Percentiles rank a stretch among this genome's conserved stretches.
Conservation (phyloP, 2,113 vertebrate genomes). For the Aleadryas rufinucha region DNA sequence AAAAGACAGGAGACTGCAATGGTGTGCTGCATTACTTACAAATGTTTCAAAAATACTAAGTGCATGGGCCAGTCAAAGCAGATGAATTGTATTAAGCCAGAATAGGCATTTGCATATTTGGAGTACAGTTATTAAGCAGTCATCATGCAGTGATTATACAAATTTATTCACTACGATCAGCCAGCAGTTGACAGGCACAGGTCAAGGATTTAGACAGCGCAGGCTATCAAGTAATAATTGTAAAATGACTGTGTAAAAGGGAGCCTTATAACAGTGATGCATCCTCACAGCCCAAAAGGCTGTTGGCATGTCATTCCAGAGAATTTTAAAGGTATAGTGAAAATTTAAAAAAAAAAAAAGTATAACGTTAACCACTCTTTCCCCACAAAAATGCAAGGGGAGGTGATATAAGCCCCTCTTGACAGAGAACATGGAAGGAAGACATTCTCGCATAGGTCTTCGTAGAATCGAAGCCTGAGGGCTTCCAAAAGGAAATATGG, state of each 20-base stretch:
- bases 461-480: neutral
- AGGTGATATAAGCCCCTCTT: neutral
- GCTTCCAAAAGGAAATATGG: neutral
- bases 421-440: neutral
- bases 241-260: neutral
- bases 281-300: neutral
- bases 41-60: neutral
- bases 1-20: neutral
- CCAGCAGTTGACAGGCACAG: slow-evolving; percentile 17
- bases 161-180: slow-evolving; percentile 22
- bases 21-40: neutral
- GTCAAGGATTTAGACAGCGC: slow-evolving; percentile 9
- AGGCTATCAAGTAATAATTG: neutral
- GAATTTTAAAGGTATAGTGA: neutral
- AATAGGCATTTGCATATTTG: neutral
- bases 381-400: neutral
- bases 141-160: slow-evolving; percentile 12
- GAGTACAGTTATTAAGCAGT: slow-evolving; percentile 35
- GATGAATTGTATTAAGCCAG: neutral
- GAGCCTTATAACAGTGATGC: neutral
- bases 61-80: neutral
- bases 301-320: neutral
- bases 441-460: neutral
- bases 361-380: neutral
- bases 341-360: neutral